Evolutionary conservation across 1,140 invertebrate genomes (phyloP).

Genomic region (Drosophila auraria): DNA sequence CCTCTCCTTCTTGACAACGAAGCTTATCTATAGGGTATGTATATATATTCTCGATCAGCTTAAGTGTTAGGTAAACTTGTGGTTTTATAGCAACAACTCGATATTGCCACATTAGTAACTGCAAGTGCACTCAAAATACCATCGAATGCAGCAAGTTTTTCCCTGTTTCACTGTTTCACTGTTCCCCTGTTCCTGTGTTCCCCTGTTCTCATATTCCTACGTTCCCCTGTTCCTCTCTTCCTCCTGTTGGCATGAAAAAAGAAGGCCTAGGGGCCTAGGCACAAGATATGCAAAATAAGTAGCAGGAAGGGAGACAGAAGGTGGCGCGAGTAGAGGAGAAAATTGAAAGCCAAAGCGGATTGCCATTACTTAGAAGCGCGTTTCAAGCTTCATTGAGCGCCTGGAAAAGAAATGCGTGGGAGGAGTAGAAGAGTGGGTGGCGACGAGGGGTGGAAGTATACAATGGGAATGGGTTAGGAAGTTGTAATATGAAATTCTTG

Average conservation of each 20-base stretch:
- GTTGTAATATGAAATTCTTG: constrained; percentile 41
- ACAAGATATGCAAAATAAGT: constrained; percentile 57
- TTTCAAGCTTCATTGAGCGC: constrained; percentile 67
- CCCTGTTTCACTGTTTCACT: no score
- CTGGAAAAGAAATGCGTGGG: constrained; percentile 14
- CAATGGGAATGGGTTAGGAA: neutral
- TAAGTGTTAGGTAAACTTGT: no score
- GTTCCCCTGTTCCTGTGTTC: neutral
- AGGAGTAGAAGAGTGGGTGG: neutral
- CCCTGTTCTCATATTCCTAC: neutral
- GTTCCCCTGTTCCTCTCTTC: constrained; percentile 8
- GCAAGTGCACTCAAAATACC: no score
- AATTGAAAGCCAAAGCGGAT: constrained; percentile 72
- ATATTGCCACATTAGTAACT: no score
- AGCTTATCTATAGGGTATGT: no score
- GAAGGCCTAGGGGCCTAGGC: constrained; percentile 69
- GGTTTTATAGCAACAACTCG: no score
- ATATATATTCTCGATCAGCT: no score
- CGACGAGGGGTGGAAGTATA: neutral
- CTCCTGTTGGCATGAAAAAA: constrained; percentile 36
- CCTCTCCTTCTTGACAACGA: no score
- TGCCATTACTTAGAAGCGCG: constrained; percentile 70
- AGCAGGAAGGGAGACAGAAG: constrained; percentile 21
- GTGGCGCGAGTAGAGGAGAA: constrained; percentile 21
- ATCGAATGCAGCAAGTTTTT: no score